Evolutionary conservation across 2,797 vertebrate genomes (phyloP).

Genomic region (Merluccius polli): DNA sequence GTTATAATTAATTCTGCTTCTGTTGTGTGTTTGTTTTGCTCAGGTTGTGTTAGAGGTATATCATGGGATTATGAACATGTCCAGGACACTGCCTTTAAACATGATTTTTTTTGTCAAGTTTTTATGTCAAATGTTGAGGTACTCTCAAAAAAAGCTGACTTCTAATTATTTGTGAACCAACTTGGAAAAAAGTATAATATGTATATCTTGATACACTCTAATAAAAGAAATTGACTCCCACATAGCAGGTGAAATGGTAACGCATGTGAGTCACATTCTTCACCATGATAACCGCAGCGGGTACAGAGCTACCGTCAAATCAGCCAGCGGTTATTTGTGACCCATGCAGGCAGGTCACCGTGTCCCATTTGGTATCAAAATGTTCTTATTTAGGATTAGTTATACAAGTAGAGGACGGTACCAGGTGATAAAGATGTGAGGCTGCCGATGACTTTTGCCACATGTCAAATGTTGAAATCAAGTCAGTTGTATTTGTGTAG

Average conservation of each 20-base stretch:
- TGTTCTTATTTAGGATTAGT: not conserved
- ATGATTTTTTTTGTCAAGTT: too few species aligned
- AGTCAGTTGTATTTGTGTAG: too few species aligned
- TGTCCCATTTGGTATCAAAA: not conserved
- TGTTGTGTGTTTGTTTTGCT: not conserved
- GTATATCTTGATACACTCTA: not conserved
- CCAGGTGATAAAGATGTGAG: too few species aligned
- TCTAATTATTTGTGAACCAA: too few species aligned
- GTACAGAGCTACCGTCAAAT: not conserved
- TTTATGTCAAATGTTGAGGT: not conserved
- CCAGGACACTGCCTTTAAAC: not conserved
- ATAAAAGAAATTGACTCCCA: too few species aligned
- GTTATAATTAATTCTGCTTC: not conserved
- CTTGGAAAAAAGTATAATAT: too few species aligned
- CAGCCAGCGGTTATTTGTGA: not conserved
- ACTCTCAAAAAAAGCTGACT: too few species aligned
- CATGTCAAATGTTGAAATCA: too few species aligned
- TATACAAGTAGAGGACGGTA: too few species aligned
- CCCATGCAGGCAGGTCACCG: not conserved
- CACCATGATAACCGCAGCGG: not conserved
- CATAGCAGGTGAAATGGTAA: not conserved
- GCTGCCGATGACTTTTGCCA: too few species aligned
- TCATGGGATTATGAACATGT: not conserved
- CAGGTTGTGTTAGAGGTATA: not conserved
- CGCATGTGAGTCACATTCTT: not conserved